Evolutionary conservation across 2,888 invertebrate genomes (phyloP).

Genomic region (Caradrina kadenii): DNA sequence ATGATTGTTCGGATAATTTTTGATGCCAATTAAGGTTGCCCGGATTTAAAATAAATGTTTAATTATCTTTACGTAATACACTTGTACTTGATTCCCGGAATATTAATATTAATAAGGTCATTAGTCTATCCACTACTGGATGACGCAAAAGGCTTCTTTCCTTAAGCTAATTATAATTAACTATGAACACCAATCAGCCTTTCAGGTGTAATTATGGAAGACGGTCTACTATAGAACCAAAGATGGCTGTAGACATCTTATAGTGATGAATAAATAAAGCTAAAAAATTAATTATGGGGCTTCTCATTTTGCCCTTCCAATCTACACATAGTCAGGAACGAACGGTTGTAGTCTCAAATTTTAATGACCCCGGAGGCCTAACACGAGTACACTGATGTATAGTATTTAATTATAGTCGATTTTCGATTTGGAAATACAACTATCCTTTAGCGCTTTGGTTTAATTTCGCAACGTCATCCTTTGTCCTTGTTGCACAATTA

Average conservation of each 20-base stretch:
- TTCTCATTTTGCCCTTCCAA: background rate
- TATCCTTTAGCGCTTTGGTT: background rate
- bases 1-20: conserved; percentile 69
- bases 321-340: background rate
- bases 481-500: too few species aligned
- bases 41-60: conserved; percentile 59
- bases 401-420: background rate
- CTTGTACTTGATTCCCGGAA: conserved; percentile 7
- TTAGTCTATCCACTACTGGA: background rate
- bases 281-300: background rate
- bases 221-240: too few species aligned
- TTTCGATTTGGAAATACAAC: background rate
- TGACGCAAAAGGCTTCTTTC: conserved; percentile 9
- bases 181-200: background rate
- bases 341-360: conserved; percentile 17
- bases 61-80: conserved; percentile 39
- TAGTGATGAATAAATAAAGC: background rate
- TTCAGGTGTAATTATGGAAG: background rate
- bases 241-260: background rate
- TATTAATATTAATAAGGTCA: conserved; percentile 27
- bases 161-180: conserved; percentile 14
- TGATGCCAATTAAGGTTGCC: conserved; percentile 68
- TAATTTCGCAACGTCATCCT: background rate
- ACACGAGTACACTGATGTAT: background rate
- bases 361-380: conserved; percentile 21